Evolutionary conservation across 2,113 vertebrate species (phyloP).

Genomic region (Pitta sordida): DNA sequence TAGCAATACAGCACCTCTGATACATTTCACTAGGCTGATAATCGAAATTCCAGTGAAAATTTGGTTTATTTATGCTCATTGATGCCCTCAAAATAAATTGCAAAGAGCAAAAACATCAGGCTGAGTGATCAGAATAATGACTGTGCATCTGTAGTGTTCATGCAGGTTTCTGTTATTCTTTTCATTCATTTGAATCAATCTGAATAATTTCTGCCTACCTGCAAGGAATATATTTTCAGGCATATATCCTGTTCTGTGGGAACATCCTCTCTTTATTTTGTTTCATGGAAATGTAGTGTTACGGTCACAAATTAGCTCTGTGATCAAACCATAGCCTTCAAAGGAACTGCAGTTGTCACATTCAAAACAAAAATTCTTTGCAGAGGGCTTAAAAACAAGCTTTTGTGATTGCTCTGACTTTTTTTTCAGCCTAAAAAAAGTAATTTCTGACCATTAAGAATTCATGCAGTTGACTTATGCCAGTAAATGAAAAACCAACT

Average conservation of each 20-base stretch:
- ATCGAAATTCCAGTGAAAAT: slow-evolving; percentile 6
- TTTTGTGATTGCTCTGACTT: neutral
- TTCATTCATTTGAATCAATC: neutral
- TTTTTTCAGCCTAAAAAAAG: neutral
- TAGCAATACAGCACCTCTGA: neutral
- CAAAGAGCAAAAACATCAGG: neutral
- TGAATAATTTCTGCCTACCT: neutral
- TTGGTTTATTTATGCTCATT: neutral
- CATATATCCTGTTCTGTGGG: neutral
- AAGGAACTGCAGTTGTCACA: neutral
- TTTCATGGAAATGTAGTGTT: neutral
- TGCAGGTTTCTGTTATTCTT: neutral
- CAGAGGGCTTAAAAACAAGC: neutral
- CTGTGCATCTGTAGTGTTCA: neutral
- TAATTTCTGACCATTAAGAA: neutral
- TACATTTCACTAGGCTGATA: neutral
- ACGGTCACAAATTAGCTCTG: neutral
- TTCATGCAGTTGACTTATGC: neutral
- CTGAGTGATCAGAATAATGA: slow-evolving; percentile 36
- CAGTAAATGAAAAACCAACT: neutral
- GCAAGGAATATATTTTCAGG: neutral
- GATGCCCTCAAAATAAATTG: slow-evolving; percentile 19
- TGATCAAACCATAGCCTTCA: neutral
- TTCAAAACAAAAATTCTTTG: neutral
- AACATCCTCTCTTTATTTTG: neutral